Evolutionary conservation across 2,113 vertebrate species (phyloP), one percentile per base, ranked within the genome.

Genomic region (Nibea coibor): DNA sequence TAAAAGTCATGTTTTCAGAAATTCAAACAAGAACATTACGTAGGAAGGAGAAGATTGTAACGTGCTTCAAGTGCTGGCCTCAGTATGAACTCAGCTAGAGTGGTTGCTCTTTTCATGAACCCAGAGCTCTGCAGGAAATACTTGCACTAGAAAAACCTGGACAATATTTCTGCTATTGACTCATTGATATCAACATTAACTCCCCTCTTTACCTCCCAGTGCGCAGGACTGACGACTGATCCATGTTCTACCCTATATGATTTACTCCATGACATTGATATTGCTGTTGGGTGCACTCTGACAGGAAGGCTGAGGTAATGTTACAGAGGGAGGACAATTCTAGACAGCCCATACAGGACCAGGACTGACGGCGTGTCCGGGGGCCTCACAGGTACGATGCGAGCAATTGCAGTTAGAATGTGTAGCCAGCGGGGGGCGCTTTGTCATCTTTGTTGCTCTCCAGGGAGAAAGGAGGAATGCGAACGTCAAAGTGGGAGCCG

Each of bases 391-490:
- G 14, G 48, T 22, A 47, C 19, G 63, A 64, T 14, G 64, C 0
- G 62, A 63, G 42, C 4, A 47, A 20, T 47, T 1, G 80, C 76
- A 62, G 42, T 93, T 92, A 95, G 67, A 94, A 97, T 74, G 97
- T 97, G 92, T 98, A 98, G 83, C 97, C 98, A 61, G 98, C 97
- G 58, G 98, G 98, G 83, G 98, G 97, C 10, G 96, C 97, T 94
- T 99, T 99, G 94, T 99, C 97, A 0, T 99, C 97, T 94, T 99
- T 99, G 95, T 98, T 99, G 95, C 98, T 99, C 93, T 99, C 98
- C 95, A 99, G 92, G 65, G 98, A 99, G 93, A 99, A 99, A 15
- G 98, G 98, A 67, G 98, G 98, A 94, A 99, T 99, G 91, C 98
- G 96, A 81, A 99, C 97, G 39, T 99, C 98, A 31, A 99, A 99